Evolutionary conservation across 2,113 vertebrate genomes (phyloP).

Genomic region (Coregonus clupeaformis): DNA sequence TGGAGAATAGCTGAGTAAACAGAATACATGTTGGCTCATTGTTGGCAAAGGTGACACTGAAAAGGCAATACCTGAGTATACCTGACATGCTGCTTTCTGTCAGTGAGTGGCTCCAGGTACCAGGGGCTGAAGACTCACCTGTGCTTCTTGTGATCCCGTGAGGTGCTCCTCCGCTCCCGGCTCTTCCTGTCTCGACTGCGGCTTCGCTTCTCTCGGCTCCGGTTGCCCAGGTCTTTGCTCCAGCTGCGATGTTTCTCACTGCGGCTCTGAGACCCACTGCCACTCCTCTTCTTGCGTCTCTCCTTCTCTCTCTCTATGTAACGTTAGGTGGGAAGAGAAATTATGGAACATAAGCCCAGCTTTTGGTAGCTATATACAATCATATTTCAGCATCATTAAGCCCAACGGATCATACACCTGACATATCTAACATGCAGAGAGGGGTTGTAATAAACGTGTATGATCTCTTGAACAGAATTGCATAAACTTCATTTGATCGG

Average conservation of each 20-base stretch:
- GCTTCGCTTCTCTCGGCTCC: constrained; percentile 64
- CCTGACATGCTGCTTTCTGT: neutral
- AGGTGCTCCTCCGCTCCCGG: constrained; percentile 66
- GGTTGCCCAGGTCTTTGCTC: constrained; percentile 70
- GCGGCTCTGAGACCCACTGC: constrained; percentile 56
- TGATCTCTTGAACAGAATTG: too few relatives aligned
- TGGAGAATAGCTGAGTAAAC: constrained; percentile 60
- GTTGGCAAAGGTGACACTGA: neutral
- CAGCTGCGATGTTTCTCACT: constrained; percentile 69
- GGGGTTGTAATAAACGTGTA: too few relatives aligned
- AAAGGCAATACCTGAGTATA: neutral
- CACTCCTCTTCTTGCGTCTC: constrained; percentile 68
- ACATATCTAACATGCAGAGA: too few relatives aligned
- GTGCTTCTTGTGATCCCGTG: constrained; percentile 74
- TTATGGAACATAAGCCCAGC: neutral
- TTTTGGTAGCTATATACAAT: too few relatives aligned
- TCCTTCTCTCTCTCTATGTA: constrained; percentile 72
- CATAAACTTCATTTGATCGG: too few relatives aligned
- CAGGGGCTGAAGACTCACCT: constrained; percentile 44
- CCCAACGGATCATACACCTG: too few relatives aligned
- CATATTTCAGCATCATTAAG: too few relatives aligned
- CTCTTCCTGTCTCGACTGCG: constrained; percentile 63
- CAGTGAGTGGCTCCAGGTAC: neutral
- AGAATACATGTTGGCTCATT: neutral
- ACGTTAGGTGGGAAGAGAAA: neutral